Evolutionary conservation across 1,140 invertebrate genomes (phyloP).

Genomic region (Drosophila equinoxialis): DNA sequence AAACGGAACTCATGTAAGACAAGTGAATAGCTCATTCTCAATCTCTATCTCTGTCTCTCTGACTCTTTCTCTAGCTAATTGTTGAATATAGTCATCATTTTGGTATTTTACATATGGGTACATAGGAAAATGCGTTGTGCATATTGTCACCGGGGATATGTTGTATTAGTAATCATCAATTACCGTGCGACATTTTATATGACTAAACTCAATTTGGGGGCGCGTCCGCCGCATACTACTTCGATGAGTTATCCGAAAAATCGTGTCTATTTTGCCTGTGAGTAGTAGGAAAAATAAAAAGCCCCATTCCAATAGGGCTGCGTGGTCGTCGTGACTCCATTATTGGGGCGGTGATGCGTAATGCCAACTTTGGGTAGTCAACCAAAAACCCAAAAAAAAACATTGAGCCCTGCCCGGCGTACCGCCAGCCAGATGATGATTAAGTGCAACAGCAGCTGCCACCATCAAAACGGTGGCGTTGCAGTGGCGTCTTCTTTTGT

Average conservation of each 20-base stretch:
- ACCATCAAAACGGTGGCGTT: conserved; percentile 9
- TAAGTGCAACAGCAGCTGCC: conserved; percentile 68
- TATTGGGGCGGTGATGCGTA: conserved; percentile 70
- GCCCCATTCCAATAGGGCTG: conserved; percentile 46
- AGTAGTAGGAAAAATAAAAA: conserved; percentile 28
- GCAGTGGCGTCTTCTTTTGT: conserved; percentile 42
- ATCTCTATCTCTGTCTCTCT: too few relatives aligned
- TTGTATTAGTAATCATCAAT: conserved; percentile 55
- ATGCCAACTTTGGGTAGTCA: conserved; percentile 71
- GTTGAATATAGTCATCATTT: conserved; percentile 22
- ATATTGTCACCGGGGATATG: conserved; percentile 14
- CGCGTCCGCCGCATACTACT: conserved; percentile 24
- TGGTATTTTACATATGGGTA: conserved; percentile 7
- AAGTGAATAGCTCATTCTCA: conserved; percentile 5
- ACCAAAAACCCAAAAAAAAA: neutral
- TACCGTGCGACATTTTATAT: conserved; percentile 56
- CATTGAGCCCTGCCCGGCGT: neutral
- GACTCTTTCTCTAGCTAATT: conserved; percentile 26
- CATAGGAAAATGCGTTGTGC: conserved; percentile 18
- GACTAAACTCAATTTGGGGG: conserved; percentile 44
- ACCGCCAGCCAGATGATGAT: conserved; percentile 48
- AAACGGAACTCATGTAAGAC: conserved; percentile 39
- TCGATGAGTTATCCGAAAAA: conserved; percentile 51
- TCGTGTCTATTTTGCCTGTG: conserved; percentile 49
- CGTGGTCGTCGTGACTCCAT: conserved; percentile 68